A percentile compares a stretch with the other conserved stretches of the same genome.
phyloP scores from a whole-genome alignment of 2,797 vertebrate genomes.

The Myoxocephalus aenaeus region DNA sequence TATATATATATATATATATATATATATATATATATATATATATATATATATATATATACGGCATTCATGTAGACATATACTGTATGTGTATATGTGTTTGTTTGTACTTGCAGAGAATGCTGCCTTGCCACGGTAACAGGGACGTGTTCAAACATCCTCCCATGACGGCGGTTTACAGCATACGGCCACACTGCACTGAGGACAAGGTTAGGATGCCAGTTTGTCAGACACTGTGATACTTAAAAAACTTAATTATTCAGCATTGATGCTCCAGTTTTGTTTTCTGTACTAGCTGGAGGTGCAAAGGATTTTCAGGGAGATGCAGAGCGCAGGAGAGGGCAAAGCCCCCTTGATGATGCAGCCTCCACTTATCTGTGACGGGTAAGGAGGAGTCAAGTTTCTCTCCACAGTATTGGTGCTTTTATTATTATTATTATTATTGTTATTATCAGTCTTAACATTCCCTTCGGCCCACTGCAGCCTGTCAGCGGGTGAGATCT shows the following conservation, averaged over 20 bases:
- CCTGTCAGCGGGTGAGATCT: constrained; percentile 87
- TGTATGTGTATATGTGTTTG: neutral
- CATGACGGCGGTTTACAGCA: constrained; percentile 91
- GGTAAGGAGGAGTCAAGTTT: constrained; percentile 79
- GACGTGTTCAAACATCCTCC: constrained; percentile 95
- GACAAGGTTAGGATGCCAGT: constrained; percentile 88
- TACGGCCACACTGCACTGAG: constrained; percentile 91
- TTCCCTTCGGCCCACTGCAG: constrained; percentile 70
- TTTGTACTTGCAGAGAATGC: constrained; percentile 89
- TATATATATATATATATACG: too few relatives aligned
- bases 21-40: too few relatives aligned
- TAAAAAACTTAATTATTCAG: too few relatives aligned
- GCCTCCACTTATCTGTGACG: constrained; percentile 89
- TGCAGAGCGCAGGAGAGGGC: constrained; percentile 87
- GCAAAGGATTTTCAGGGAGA: constrained; percentile 92
- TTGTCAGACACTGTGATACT: neutral
- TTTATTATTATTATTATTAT: neutral
- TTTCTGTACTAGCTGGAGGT: constrained; percentile 86
- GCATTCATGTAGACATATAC: too few relatives aligned
- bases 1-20: too few relatives aligned
- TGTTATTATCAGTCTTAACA: too few relatives aligned
- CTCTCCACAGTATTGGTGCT: neutral
- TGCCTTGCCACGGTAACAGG: constrained; percentile 96
- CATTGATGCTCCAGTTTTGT: constrained; percentile 8
- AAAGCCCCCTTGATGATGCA: constrained; percentile 80